Conservation (phyloP, 2,888 invertebrate genomes). For the Automeris io region DNA sequence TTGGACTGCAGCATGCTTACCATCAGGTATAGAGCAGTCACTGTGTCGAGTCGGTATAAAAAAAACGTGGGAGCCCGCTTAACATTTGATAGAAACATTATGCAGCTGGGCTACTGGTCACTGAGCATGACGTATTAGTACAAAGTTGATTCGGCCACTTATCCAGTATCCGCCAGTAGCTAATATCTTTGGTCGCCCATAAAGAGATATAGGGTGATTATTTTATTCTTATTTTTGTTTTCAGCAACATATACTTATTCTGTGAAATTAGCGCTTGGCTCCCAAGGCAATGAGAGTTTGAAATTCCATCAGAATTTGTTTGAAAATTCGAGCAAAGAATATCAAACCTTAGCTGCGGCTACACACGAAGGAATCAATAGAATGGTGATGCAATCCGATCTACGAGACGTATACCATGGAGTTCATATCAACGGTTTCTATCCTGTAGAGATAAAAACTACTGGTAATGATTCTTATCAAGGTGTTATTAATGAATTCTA, state of each 20-base stretch:
- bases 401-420: conserved; percentile 89
- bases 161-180: too few relatives aligned
- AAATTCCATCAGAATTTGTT: conserved; percentile 77
- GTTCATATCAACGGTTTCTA: conserved; percentile 84
- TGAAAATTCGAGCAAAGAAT: conserved; percentile 79
- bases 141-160: too few relatives aligned
- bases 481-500: conserved; percentile 84
- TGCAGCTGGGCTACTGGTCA: too few relatives aligned
- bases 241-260: conserved; percentile 93
- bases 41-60: too few relatives aligned
- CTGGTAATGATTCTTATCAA: conserved; percentile 67
- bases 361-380: conserved; percentile 88
- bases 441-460: conserved; percentile 67
- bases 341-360: conserved; percentile 78
- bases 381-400: conserved; percentile 93
- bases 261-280: conserved; percentile 82
- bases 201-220: too few relatives aligned
- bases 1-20: too few relatives aligned
- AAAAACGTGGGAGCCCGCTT: too few relatives aligned
- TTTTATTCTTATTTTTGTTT: too few relatives aligned
- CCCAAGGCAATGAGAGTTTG: conserved; percentile 81
- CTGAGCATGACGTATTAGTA: too few relatives aligned
- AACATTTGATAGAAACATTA: too few relatives aligned
- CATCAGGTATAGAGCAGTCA: too few relatives aligned
- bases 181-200: too few relatives aligned